Conservation (phyloP, 2,888 invertebrate genomes). For the Platypus cylindrus region DNA sequence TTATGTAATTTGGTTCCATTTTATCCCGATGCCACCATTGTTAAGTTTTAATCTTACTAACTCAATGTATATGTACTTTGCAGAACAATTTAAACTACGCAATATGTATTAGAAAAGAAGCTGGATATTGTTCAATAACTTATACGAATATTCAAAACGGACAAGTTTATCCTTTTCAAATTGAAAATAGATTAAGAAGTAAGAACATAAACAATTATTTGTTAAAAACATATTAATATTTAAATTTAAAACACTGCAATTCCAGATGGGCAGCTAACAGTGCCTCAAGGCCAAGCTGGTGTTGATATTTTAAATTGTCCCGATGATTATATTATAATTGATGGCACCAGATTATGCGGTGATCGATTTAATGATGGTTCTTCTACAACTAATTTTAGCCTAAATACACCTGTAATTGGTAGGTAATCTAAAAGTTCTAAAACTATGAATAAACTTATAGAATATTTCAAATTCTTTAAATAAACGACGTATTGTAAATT, state of each 20-base stretch:
- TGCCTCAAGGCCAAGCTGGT: constrained; percentile 58
- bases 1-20: neutral
- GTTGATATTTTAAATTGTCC: constrained; percentile 65
- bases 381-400: constrained; percentile 45
- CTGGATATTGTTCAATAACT: constrained; percentile 52
- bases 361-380: constrained; percentile 61
- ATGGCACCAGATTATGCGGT: constrained; percentile 59
- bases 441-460: neutral
- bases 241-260: too few relatives aligned
- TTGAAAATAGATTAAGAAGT: constrained; percentile 56
- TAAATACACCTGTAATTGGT: constrained; percentile 60
- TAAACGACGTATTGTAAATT: neutral
- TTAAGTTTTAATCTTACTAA: too few relatives aligned
- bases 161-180: constrained; percentile 47
- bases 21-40: neutral
- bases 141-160: constrained; percentile 44
- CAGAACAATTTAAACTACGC: constrained; percentile 70
- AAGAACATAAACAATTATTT: too few relatives aligned
- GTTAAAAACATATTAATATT: too few relatives aligned
- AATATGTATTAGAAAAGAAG: constrained; percentile 51
- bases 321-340: constrained; percentile 57
- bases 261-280: constrained; percentile 47
- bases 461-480: neutral
- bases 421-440: constrained; percentile 9
- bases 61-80: constrained; percentile 28